Evolutionary conservation across 2,797 vertebrate species (phyloP).

Genomic region (Clarias platycephalus): DNA sequence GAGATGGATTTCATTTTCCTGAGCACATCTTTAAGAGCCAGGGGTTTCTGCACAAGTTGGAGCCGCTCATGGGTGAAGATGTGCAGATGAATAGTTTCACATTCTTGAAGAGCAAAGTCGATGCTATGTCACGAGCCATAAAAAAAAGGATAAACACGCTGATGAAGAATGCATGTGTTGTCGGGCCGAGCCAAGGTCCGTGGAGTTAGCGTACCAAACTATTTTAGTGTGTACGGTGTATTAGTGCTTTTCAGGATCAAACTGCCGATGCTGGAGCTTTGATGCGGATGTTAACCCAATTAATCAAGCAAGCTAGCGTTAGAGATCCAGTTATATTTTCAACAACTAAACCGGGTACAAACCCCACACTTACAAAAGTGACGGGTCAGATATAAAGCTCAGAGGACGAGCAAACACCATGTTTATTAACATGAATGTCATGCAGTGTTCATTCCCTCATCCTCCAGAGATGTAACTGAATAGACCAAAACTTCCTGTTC

Average conservation of each 20-base stretch:
- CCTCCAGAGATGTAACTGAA: not conserved
- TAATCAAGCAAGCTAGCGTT: not conserved
- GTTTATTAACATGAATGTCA: not conserved
- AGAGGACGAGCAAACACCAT: not conserved
- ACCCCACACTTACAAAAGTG: not conserved
- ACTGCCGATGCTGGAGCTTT: not conserved
- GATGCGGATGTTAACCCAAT: not conserved
- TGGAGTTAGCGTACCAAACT: not conserved
- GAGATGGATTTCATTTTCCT: conserved; percentile 33
- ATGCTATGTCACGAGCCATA: not conserved
- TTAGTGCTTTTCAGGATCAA: not conserved
- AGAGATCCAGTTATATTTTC: not conserved
- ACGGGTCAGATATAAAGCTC: not conserved
- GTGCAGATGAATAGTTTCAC: conserved; percentile 8
- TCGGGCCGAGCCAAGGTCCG: not conserved
- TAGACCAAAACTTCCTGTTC: not conserved
- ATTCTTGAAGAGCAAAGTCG: not conserved
- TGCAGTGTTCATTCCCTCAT: not conserved
- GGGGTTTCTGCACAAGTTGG: not conserved
- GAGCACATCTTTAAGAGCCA: not conserved
- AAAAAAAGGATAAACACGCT: not conserved
- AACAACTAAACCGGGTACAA: not conserved
- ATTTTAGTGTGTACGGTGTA: not conserved
- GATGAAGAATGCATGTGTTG: not conserved
- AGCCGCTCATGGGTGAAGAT: not conserved